Conservation (phyloP, 1,140 invertebrate species). For the Lordiphosa collinella region DNA sequence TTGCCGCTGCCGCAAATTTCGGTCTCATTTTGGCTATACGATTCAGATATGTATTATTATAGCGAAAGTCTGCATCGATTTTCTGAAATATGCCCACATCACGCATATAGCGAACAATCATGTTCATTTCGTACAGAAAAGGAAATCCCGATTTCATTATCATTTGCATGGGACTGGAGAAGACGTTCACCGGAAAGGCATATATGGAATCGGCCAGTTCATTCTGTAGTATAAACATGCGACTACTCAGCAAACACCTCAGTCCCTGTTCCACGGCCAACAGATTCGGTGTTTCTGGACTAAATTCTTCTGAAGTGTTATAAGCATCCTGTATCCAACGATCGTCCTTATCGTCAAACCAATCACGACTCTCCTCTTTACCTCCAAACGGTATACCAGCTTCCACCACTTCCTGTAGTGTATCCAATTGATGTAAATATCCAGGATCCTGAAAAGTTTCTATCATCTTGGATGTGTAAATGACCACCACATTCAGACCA, state of each 20-base stretch:
- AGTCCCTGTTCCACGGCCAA: slow-evolving; percentile 77
- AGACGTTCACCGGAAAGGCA: slow-evolving; percentile 75
- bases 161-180: slow-evolving; percentile 81
- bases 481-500: slow-evolving; percentile 80
- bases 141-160: slow-evolving; percentile 81
- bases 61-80: slow-evolving; percentile 64
- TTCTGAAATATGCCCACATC: slow-evolving; percentile 79
- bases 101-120: slow-evolving; percentile 75
- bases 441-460: slow-evolving; percentile 80
- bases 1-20: slow-evolving; percentile 48
- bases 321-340: slow-evolving; percentile 78
- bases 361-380: slow-evolving; percentile 80
- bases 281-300: slow-evolving; percentile 73
- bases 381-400: slow-evolving; percentile 80
- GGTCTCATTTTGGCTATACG: slow-evolving; percentile 65
- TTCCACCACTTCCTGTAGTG: slow-evolving; percentile 79
- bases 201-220: slow-evolving; percentile 74
- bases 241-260: slow-evolving; percentile 63
- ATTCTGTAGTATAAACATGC: slow-evolving; percentile 69
- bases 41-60: slow-evolving; percentile 71
- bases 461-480: slow-evolving; percentile 82
- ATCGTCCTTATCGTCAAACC: slow-evolving; percentile 81
- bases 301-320: slow-evolving; percentile 70
- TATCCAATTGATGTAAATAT: slow-evolving; percentile 80
- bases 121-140: slow-evolving; percentile 80